A percentile compares a stretch with the other conserved stretches of the same genome.
Conservation (phyloP, 2,113 vertebrate species). For the Eptesicus fuscus region DNA sequence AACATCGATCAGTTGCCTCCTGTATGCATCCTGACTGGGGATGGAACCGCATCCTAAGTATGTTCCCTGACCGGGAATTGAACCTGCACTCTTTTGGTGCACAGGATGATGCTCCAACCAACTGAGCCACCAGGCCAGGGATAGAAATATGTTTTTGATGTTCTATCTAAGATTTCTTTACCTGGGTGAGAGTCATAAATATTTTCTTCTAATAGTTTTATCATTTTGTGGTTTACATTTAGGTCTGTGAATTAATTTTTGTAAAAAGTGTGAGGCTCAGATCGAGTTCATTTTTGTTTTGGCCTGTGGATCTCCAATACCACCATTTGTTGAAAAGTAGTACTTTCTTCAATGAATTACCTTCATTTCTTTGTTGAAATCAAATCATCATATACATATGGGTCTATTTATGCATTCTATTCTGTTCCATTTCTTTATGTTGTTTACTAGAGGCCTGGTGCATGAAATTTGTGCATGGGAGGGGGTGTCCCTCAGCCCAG, state of each 20-base stretch:
- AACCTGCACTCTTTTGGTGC: no score
- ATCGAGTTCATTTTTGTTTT: not conserved
- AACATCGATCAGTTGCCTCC: no score
- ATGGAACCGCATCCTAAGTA: no score
- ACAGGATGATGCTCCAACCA: no score
- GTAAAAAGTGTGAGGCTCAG: not conserved
- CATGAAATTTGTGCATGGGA: no score
- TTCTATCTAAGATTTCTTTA: not conserved
- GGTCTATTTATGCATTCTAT: not conserved
- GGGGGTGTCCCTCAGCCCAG: no score
- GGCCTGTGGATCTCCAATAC: not conserved
- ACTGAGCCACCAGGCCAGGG: no score
- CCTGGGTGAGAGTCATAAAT: not conserved
- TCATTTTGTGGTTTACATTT: not conserved
- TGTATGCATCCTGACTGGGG: no score
- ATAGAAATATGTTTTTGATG: no score
- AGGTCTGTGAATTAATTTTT: constrained; percentile 7
- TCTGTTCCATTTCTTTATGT: not conserved
- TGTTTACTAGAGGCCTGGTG: no score
- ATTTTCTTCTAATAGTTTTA: not conserved
- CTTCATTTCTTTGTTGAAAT: not conserved
- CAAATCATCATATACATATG: not conserved
- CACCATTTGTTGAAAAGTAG: not conserved
- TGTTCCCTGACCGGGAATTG: no score
- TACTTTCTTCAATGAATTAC: not conserved